Percentiles rank a stretch among this genome's conserved stretches.
phyloP scores from a whole-genome alignment of 2,888 invertebrate species.

The Notodonta ziczac region DNA sequence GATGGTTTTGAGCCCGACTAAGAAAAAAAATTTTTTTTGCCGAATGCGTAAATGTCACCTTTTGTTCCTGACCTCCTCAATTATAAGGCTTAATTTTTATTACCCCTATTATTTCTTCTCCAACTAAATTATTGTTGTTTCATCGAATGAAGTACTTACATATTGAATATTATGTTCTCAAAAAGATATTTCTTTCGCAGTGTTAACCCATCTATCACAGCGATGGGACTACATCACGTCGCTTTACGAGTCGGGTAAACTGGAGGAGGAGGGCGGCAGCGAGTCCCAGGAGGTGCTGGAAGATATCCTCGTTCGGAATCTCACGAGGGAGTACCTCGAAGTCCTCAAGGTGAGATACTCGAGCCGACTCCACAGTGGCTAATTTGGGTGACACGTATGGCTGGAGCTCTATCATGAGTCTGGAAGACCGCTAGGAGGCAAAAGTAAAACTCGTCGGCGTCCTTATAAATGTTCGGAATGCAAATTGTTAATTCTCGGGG shows the following conservation, averaged over 20 bases:
- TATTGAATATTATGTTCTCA: not conserved
- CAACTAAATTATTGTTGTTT: not conserved
- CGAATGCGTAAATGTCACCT: too few species aligned
- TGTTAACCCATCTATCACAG: constrained; percentile 88
- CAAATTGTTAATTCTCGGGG: too few species aligned
- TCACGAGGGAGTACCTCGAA: constrained; percentile 95
- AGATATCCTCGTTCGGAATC: constrained; percentile 92
- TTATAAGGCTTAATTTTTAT: too few species aligned
- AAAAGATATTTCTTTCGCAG: constrained; percentile 58
- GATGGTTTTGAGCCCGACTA: too few species aligned
- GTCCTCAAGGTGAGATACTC: constrained; percentile 85
- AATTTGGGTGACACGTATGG: too few species aligned
- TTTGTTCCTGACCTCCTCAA: too few species aligned
- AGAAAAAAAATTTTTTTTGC: too few species aligned
- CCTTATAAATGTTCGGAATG: too few species aligned
- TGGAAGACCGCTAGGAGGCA: too few species aligned
- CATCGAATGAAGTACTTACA: too few species aligned
- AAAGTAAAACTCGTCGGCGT: too few species aligned
- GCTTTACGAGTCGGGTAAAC: constrained; percentile 89
- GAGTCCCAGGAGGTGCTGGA: constrained; percentile 93
- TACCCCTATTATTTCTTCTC: not conserved
- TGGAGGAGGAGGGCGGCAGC: constrained; percentile 89
- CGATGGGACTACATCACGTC: constrained; percentile 93
- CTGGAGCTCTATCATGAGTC: too few species aligned
- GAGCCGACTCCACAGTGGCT: not conserved